Conservation (phyloP, 64 coral and sea anemone genomes). For the Hydrozoanthus tunicans region DNA sequence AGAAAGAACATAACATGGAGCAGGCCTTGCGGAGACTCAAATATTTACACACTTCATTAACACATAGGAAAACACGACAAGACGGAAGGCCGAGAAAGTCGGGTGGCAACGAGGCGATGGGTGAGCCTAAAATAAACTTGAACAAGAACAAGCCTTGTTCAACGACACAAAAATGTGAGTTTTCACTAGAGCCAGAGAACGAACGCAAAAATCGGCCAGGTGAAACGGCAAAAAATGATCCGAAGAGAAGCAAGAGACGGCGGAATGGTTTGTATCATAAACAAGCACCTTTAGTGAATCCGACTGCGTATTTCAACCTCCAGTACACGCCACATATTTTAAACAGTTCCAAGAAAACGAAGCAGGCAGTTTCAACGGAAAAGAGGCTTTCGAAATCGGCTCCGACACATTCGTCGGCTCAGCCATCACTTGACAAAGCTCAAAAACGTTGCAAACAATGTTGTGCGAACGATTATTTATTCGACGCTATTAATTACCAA, state of each 20-base stretch:
- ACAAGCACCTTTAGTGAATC: conserved; percentile 1
- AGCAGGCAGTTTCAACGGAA: not conserved
- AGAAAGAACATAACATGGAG: not conserved
- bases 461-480: not conserved
- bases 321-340: not conserved
- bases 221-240: not conserved
- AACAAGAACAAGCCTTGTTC: not conserved
- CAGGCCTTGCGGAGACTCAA: conserved; percentile 17
- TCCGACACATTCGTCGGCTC: not conserved
- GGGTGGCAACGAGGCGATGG: not conserved
- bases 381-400: conserved; percentile 13
- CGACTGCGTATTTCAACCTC: conserved; percentile 26
- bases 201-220: not conserved
- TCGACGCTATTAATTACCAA: not conserved
- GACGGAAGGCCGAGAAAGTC: not conserved
- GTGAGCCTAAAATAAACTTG: not conserved
- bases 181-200: conserved; percentile 10
- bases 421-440: not conserved
- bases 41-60: conserved; percentile 49
- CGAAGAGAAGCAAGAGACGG: not conserved
- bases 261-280: conserved; percentile 8
- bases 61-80: conserved; percentile 21
- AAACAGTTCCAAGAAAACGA: not conserved
- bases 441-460: conserved; percentile 1
- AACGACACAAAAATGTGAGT: not conserved